A percentile compares a stretch with the other conserved stretches of the same genome.
phyloP scores from a whole-genome alignment of 2,113 vertebrate genomes.

The Cavia aperea region DNA sequence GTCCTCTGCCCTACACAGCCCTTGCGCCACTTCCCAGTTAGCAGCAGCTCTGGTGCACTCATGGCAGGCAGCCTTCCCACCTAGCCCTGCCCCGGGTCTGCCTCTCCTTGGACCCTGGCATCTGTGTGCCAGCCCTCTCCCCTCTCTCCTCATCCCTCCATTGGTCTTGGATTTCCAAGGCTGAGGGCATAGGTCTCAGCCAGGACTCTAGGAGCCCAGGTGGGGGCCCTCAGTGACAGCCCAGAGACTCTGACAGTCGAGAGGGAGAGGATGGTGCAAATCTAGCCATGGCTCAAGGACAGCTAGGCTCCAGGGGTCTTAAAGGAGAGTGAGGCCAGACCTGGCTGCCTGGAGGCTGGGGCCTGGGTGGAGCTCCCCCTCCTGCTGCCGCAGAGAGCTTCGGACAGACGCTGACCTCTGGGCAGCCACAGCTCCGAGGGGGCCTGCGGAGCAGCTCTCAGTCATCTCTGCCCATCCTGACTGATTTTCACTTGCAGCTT shows the following conservation, averaged over 20 bases:
- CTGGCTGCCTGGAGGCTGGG: neutral
- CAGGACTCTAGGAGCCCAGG: neutral
- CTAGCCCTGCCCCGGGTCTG: no score
- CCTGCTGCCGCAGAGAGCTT: neutral
- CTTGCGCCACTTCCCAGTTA: neutral
- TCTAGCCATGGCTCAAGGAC: fast-evolving
- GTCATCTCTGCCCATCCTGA: neutral
- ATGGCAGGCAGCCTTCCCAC: fast-evolving
- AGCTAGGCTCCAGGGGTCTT: neutral
- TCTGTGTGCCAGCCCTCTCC: fast-evolving
- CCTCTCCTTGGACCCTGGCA: no score
- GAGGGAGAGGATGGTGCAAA: no score
- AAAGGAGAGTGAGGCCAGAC: neutral
- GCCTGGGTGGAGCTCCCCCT: neutral
- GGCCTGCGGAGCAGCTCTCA: neutral
- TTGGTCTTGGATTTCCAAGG: fast-evolving
- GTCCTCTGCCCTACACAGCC: neutral
- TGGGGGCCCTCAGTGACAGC: fast-evolving
- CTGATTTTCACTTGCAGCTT: fast-evolving
- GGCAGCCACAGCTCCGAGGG: fast-evolving
- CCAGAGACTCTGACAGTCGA: no score
- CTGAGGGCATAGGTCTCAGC: neutral
- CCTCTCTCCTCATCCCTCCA: neutral
- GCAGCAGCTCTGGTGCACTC: neutral
- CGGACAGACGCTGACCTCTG: neutral